Percentiles rank a stretch among this genome's conserved stretches.
Conservation (phyloP, 2,113 vertebrate species). For the Paraplagusia blochii region DNA sequence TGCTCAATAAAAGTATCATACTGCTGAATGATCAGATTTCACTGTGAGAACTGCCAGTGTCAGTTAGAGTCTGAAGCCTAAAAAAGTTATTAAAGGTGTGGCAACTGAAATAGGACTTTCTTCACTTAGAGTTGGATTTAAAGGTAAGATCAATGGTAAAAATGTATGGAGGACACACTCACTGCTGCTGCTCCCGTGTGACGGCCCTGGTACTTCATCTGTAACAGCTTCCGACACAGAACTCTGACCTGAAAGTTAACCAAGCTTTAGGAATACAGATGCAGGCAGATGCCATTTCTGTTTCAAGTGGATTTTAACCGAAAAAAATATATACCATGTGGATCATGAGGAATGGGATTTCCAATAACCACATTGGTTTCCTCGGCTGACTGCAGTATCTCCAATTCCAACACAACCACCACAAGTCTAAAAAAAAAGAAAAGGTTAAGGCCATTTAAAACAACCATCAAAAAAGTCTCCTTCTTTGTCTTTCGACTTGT, state of each 20-base stretch:
- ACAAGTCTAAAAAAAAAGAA: slow-evolving; percentile 69
- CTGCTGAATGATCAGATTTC: background rate
- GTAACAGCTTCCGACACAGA: slow-evolving; percentile 4
- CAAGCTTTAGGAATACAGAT: background rate
- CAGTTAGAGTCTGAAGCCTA: background rate
- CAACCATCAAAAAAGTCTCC: background rate
- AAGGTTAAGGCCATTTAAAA: background rate
- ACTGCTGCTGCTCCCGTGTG: slow-evolving; percentile 33
- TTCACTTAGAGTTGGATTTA: background rate
- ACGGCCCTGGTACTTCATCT: slow-evolving; percentile 36
- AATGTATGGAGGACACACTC: slow-evolving; percentile 25
- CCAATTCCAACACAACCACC: slow-evolving; percentile 81
- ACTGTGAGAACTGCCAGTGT: background rate
- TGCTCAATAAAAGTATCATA: background rate
- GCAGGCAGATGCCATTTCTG: too few relatives aligned
- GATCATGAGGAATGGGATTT: slow-evolving; percentile 74
- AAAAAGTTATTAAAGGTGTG: background rate
- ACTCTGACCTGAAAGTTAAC: slow-evolving; percentile 30
- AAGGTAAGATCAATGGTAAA: background rate
- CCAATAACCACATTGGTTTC: slow-evolving; percentile 80
- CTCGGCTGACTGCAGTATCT: slow-evolving; percentile 79
- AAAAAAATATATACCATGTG: slow-evolving; percentile 70
- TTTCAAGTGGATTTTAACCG: too few relatives aligned
- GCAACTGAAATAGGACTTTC: background rate
- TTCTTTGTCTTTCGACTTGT: too few relatives aligned